Base-by-base conservation (phyloP, 2,797 vertebrate species). In the Betta splendens region DNA sequence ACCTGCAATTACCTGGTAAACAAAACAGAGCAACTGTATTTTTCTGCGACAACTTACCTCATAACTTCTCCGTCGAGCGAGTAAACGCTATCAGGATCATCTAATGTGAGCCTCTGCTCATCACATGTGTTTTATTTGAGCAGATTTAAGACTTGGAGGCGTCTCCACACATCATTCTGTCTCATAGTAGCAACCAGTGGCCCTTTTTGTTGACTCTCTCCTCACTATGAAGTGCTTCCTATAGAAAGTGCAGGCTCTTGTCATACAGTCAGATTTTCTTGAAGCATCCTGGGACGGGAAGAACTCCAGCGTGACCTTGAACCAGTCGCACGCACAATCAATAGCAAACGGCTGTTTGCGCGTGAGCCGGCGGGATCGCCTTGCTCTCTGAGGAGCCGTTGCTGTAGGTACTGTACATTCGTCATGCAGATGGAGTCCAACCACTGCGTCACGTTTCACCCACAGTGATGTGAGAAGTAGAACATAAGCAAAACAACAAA, bases 311-410 rank as follows among this genome's bases (percentile, higher is more conserved):
- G 31, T 45, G 42, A 86, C 77, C 80, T 84, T 80, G 74, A n/a
- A 81, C 76, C 81, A 75, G 72, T 69, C 70, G 76, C 53, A 18
- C 21, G 43, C 48, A 48, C 44, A 82, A 85, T 87, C 74, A 76
- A 83, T 80, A 72, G 67, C 36, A n/a, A n/a, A n/a, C 21, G 2
- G n/a, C 59, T 69, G 72, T 74, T 86, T 77, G 59, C 29, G 2
- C 58, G 54, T 57, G 53, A 39, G 66, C 48, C 45, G 17, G 54
- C 84, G 71, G 51, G 69, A 72, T 79, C 50, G 40, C 64, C 60
- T 69, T 60, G 43, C 40, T 59, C 56, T 80, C 50, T 59, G 75
- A 80, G 69, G 67, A 75, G 68, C 63, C 58, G 83, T 69, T 40
- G 20, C 60, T 68, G 43, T 50, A 23, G 48, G 32, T 59, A n/a